Evolutionary conservation across 2,113 vertebrate genomes (phyloP).

Genomic region (Psittacara wagleri): DNA sequence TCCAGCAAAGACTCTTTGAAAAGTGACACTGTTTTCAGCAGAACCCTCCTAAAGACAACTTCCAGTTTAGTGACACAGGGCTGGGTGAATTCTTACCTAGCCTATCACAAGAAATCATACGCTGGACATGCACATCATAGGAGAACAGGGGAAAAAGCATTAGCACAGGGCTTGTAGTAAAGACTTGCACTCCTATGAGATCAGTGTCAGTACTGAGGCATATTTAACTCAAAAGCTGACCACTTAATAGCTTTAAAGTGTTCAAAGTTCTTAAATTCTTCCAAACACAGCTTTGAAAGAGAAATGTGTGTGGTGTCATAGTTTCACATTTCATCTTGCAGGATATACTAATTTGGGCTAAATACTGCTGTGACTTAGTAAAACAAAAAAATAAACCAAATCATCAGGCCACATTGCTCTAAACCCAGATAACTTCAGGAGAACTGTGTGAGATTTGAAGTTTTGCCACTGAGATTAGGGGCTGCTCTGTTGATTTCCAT

Average conservation of each 20-base stretch:
- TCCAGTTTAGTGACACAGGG: not conserved
- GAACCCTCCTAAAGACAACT: constrained; percentile 3
- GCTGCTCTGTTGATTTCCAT: not conserved
- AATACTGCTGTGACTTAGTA: constrained; percentile 5
- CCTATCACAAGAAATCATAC: not conserved
- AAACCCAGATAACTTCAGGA: not conserved
- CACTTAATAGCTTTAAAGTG: constrained; percentile 14
- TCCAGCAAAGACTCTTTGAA: not conserved
- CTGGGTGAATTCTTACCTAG: not conserved
- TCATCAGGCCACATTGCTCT: not conserved
- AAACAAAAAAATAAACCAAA: constrained; percentile 1
- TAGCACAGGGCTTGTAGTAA: constrained; percentile 2
- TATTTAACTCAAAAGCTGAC: not conserved
- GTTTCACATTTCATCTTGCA: constrained; percentile 21
- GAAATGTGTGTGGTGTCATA: not conserved
- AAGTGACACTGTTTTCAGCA: constrained; percentile 24
- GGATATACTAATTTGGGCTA: constrained; percentile 25
- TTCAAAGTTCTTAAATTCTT: constrained; percentile 1
- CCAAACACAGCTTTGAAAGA: not conserved
- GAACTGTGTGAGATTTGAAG: not conserved
- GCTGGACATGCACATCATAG: not conserved
- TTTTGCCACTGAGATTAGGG: not conserved
- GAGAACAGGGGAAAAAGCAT: not conserved
- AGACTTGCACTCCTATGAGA: not conserved
- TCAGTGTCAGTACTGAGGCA: not conserved